Conservation (phyloP, 2,113 vertebrate genomes). For the Chauna torquata region DNA sequence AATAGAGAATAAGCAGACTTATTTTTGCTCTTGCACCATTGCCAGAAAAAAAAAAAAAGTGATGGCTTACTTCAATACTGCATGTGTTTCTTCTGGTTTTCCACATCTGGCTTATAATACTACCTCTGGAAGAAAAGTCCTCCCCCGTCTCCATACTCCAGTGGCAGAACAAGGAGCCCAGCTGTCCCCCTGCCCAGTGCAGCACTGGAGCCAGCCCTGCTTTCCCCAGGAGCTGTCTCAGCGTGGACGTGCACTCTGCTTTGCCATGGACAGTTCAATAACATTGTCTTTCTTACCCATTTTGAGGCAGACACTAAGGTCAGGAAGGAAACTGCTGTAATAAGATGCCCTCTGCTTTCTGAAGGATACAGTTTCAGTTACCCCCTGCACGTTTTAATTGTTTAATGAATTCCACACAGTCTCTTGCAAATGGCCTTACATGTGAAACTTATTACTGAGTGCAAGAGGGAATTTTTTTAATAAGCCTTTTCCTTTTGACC, state of each 20-base stretch:
- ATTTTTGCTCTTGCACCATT: neutral
- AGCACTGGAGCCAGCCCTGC: fast-evolving
- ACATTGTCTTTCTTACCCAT: neutral
- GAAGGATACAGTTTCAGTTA: constrained; percentile 25
- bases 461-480: constrained; percentile 3
- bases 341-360: constrained; percentile 1
- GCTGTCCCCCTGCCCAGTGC: fast-evolving
- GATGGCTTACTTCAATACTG: neutral
- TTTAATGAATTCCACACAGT: constrained; percentile 38
- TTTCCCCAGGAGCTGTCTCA: neutral
- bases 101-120: neutral
- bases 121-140: neutral
- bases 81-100: neutral
- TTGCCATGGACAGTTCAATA: neutral
- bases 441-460: constrained; percentile 19
- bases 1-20: neutral
- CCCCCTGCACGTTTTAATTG: constrained; percentile 45
- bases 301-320: neutral
- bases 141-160: neutral
- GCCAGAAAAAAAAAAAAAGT: neutral
- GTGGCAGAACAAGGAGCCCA: fast-evolving
- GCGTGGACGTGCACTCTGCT: fast-evolving
- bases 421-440: neutral
- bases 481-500: constrained; percentile 49
- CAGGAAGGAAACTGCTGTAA: constrained; percentile 22